phyloP scores from a whole-genome alignment of 1,140 invertebrate species.

The Lanistes nyassanus region DNA sequence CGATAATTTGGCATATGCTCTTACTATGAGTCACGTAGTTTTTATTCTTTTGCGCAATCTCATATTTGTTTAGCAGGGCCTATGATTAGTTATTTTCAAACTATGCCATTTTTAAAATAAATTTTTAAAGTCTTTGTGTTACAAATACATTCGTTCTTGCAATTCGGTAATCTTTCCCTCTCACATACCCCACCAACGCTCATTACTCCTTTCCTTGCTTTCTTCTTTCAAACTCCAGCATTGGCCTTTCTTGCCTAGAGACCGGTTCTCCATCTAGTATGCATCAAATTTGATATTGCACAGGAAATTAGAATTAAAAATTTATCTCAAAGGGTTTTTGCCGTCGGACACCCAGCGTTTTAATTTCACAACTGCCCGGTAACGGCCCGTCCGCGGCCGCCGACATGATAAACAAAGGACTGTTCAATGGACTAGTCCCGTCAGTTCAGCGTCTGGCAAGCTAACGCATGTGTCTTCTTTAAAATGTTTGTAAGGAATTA shows the following conservation, averaged over 20 bases:
- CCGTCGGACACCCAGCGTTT: conserved; percentile 10
- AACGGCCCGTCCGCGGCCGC: background rate
- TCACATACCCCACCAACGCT: background rate
- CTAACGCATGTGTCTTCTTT: too few relatives aligned
- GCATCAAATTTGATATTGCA: conserved; percentile 17
- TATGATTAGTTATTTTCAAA: too few relatives aligned
- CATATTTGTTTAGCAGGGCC: too few relatives aligned
- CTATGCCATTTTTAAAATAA: too few relatives aligned
- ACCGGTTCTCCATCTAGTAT: conserved; percentile 1
- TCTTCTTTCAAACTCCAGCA: background rate
- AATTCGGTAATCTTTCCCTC: background rate
- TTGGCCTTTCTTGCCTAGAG: background rate
- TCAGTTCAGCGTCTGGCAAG: too few relatives aligned
- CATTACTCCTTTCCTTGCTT: background rate
- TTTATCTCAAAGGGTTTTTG: conserved; percentile 7
- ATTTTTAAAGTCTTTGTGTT: too few relatives aligned
- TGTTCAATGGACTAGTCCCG: background rate
- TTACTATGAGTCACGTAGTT: too few relatives aligned
- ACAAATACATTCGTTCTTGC: too few relatives aligned
- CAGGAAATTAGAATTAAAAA: conserved; percentile 19
- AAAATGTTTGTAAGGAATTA: too few relatives aligned
- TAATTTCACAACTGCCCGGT: conserved; percentile 14
- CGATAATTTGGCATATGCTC: too few relatives aligned
- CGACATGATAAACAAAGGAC: background rate
- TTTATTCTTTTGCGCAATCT: too few relatives aligned